Base-by-base conservation (phyloP, 2,113 vertebrate genomes). In the Rhadina sibilatrix region DNA sequence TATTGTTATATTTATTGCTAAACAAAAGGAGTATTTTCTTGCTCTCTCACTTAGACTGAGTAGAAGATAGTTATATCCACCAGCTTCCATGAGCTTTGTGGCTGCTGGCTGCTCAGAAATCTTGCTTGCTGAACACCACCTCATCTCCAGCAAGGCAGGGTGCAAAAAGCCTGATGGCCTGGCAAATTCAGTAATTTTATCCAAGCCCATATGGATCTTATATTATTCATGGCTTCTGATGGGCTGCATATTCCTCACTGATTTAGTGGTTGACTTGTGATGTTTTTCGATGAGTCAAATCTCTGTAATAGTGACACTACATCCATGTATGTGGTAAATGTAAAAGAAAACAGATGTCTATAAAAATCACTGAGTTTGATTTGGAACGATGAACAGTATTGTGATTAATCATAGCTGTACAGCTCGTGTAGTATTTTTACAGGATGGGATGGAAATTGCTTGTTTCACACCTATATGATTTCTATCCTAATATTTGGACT, bases 311-410 rank as follows among this genome's bases (percentile, higher is more conserved):
- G 90, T 92, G 85, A 86, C 85, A 93, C 79, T 93, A 83, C 83
- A 89, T 94, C 80, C 94, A 81, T 95, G 86, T 83, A 92, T 89
- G 92, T 83, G 95, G 93, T 93, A 92, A 97, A 96, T 56, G 82
- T 95, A 85, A 95, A 92, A 88, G 87, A 94, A 95, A 94, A 94
- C 92, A 97, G 88, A 96, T 96, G 95, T 90, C 85, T 91, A 54
- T 90, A 92, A 93, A 97, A 96, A 96, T 90, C 79, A 94, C 63
- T 35, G 61, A 74, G 22, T 87, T 75, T 83, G 76, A 93, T 95
- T 86, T 95, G 66, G 60, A 91, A 86, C 0, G 11, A 63, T 83
- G 47, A 93, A 75, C 56, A 64, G 40, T 61, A 87, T 95, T 95
- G 75, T 79, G 89, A 85, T 89, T 96, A 93, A 86, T 54, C 42